phyloP scores from a whole-genome alignment of 2,888 invertebrate species.

The Zaprionus bogoriensis region DNA sequence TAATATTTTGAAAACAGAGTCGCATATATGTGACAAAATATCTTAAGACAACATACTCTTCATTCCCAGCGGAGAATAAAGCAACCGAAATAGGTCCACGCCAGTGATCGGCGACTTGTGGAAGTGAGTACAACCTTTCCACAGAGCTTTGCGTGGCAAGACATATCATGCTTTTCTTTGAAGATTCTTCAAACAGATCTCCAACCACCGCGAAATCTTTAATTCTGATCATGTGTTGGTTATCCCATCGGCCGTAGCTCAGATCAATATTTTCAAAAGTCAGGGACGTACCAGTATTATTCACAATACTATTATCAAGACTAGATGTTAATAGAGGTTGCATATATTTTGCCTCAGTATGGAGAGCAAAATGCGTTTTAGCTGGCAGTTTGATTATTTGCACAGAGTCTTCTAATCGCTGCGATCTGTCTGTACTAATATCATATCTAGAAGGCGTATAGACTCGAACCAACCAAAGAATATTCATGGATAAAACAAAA shows the following conservation, averaged over 20 bases:
- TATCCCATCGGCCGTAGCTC: constrained; percentile 89
- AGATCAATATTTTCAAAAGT: constrained; percentile 86
- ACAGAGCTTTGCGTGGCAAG: constrained; percentile 94
- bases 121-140: constrained; percentile 90
- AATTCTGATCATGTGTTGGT: constrained; percentile 87
- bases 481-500: constrained; percentile 45
- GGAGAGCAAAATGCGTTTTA: constrained; percentile 33
- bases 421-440: constrained; percentile 2
- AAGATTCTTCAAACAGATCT: constrained; percentile 84
- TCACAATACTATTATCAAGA: constrained; percentile 13
- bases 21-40: constrained; percentile 90
- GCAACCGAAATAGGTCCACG: constrained; percentile 93
- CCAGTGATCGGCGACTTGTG: constrained; percentile 92
- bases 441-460: constrained; percentile 44
- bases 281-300: constrained; percentile 40
- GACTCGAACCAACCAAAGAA: constrained; percentile 57
- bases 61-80: constrained; percentile 90
- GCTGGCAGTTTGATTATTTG: constrained; percentile 3
- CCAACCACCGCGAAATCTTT: constrained; percentile 90
- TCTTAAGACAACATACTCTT: constrained; percentile 89
- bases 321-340: constrained; percentile 22
- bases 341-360: constrained; percentile 25
- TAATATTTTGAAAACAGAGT: constrained; percentile 88
- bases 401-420: neutral
- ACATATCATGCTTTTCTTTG: constrained; percentile 84